A percentile compares a stretch with the other conserved stretches of the same genome.
Evolutionary conservation across 2,113 vertebrate species (phyloP).

Genomic region (Dendrocopos noguchii): DNA sequence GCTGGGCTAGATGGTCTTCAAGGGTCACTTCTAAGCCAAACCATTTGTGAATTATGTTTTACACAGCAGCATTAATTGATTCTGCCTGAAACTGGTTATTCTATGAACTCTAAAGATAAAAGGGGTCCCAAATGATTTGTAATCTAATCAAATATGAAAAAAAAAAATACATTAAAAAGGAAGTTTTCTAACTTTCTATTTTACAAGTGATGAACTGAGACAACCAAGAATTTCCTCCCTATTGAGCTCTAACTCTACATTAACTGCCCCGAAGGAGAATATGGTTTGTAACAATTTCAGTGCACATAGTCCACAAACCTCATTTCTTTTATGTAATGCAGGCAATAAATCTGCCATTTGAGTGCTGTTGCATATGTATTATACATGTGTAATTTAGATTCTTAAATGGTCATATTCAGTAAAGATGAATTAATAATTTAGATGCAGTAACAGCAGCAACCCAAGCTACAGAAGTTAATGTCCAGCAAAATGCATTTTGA

Average conservation of each 20-base stretch:
- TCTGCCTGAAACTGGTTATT: neutral
- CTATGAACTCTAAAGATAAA: neutral
- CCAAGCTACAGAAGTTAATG: neutral
- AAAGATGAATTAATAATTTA: constrained; percentile 34
- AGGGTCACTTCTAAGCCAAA: neutral
- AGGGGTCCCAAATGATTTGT: neutral
- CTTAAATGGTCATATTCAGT: neutral
- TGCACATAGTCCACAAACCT: neutral
- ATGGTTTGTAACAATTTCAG: neutral
- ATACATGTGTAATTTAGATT: constrained; percentile 22
- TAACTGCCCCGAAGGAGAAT: neutral
- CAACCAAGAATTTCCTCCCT: neutral
- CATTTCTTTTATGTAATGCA: neutral
- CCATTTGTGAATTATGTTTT: neutral
- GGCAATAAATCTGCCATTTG: neutral
- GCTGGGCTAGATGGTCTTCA: neutral
- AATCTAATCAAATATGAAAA: neutral
- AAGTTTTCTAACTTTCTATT: neutral
- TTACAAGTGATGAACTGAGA: neutral
- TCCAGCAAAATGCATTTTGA: constrained; percentile 5
- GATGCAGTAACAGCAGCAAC: neutral
- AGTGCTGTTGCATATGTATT: neutral
- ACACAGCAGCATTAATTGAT: neutral
- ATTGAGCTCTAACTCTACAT: neutral
- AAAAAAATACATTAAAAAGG: neutral